Conservation (phyloP, 2,888 invertebrate genomes). For the Scaptomyza caliginosa region DNA sequence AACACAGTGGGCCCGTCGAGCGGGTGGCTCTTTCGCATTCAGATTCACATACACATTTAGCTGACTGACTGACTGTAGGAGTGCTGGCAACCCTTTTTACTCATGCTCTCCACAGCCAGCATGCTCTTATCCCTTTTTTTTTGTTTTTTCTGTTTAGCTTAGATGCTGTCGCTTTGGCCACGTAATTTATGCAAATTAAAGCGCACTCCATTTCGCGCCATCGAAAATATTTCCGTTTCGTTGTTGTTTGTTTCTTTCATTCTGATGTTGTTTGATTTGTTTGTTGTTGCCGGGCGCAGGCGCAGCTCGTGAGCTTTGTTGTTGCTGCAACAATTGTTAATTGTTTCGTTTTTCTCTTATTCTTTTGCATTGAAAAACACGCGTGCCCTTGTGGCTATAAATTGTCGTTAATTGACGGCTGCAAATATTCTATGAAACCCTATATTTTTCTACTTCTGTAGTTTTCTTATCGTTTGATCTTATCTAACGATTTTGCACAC, state of each 20-base stretch:
- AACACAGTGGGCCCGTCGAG: conserved; percentile 35
- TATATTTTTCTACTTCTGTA: not conserved
- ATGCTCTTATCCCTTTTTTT: conserved; percentile 31
- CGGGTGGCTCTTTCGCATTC: conserved; percentile 34
- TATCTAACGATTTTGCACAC: conserved; percentile 17
- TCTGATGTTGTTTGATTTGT: conserved; percentile 62
- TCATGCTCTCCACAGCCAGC: conserved; percentile 6
- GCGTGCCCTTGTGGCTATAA: conserved; percentile 57
- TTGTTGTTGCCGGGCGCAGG: conserved; percentile 61
- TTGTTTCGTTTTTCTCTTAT: conserved; percentile 56
- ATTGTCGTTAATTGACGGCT: conserved; percentile 66
- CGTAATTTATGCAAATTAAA: conserved; percentile 79
- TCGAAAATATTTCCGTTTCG: conserved; percentile 51
- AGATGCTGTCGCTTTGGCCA: conserved; percentile 18
- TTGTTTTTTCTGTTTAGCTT: too few relatives aligned
- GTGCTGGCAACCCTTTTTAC: conserved; percentile 26
- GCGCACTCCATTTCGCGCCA: conserved; percentile 78
- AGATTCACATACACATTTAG: not conserved
- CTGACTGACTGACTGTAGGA: conserved; percentile 13
- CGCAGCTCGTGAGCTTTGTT: conserved; percentile 48
- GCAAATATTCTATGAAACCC: conserved; percentile 14
- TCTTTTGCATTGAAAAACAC: conserved; percentile 10
- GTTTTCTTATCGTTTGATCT: conserved; percentile 17
- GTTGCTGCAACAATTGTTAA: conserved; percentile 74
- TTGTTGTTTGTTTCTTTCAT: conserved; percentile 16